Percentiles rank a stretch among this genome's conserved stretches.
phyloP scores from a whole-genome alignment of 2,888 invertebrate species.

The Plagodis pulveraria region DNA sequence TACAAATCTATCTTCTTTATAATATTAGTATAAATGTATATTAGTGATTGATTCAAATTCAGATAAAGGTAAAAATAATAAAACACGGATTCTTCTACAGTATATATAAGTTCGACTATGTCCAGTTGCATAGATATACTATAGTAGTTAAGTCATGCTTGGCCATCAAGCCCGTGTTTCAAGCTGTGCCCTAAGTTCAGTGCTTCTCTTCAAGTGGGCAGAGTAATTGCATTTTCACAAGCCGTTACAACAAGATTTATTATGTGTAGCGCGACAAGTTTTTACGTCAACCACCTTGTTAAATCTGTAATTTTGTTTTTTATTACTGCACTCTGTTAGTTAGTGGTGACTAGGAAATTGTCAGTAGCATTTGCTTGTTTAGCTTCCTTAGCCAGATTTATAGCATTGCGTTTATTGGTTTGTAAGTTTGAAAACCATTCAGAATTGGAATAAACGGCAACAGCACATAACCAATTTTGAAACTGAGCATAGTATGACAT shows the following conservation, averaged over 20 bases:
- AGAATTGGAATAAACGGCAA: too few species aligned
- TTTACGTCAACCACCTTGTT: slow-evolving; percentile 50
- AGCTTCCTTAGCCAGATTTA: neutral
- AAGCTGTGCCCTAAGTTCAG: slow-evolving; percentile 4
- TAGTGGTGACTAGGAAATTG: slow-evolving; percentile 32
- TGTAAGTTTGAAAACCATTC: too few species aligned
- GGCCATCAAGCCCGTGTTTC: neutral
- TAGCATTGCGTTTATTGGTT: neutral
- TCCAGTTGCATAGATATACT: too few species aligned
- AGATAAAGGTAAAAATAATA: too few species aligned
- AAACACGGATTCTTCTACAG: too few species aligned
- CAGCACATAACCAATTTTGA: too few species aligned
- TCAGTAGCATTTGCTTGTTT: slow-evolving; percentile 17
- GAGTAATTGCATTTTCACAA: slow-evolving; percentile 39
- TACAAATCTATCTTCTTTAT: too few species aligned
- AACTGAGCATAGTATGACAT: too few species aligned
- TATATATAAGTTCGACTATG: too few species aligned
- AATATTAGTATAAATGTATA: too few species aligned
- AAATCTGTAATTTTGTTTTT: slow-evolving; percentile 56
- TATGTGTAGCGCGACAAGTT: slow-evolving; percentile 51
- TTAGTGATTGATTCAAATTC: too few species aligned
- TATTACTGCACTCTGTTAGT: slow-evolving; percentile 42
- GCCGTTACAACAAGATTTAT: slow-evolving; percentile 51
- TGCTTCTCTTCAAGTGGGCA: slow-evolving; percentile 21
- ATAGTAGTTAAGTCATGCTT: too few species aligned